These are phyloP conservation scores for Odontocerum albicorne DNA, from an alignment of 2,888 invertebrate species.

Conservation along the genomic window DNA sequence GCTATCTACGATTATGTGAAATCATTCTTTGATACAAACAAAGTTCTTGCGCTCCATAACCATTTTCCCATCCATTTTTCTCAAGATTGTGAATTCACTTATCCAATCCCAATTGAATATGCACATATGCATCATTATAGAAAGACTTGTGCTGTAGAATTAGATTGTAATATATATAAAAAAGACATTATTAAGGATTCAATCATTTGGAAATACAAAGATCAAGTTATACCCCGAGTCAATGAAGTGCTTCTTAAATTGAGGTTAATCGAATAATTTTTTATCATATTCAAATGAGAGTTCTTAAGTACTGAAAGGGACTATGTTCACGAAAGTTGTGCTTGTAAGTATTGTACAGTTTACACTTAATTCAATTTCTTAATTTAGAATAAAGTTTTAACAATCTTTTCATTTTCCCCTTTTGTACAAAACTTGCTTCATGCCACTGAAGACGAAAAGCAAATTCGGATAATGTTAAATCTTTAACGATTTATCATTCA, in stretches of 20 bases:
- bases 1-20: slow-evolving; percentile 92
- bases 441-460: no score
- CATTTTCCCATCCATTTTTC: slow-evolving; percentile 82
- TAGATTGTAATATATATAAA: slow-evolving; percentile 76
- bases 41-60: slow-evolving; percentile 86
- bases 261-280: no score
- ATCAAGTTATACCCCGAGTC: slow-evolving; percentile 65
- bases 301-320: no score
- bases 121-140: slow-evolving; percentile 93
- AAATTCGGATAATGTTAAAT: no score
- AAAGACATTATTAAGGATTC: slow-evolving; percentile 73
- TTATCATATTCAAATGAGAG: no score
- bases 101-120: slow-evolving; percentile 75
- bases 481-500: no score
- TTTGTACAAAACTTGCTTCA: no score
- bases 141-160: slow-evolving; percentile 84
- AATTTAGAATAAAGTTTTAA: no score
- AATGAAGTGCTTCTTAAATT: slow-evolving; percentile 72
- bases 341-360: no score
- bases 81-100: slow-evolving; percentile 63
- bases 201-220: slow-evolving; percentile 77
- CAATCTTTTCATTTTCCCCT: no score
- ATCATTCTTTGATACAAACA: slow-evolving; percentile 90
- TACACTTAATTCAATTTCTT: no score
- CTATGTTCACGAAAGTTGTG: no score